Conservation (phyloP, 2,888 invertebrate species). For the Eulithis testata region DNA sequence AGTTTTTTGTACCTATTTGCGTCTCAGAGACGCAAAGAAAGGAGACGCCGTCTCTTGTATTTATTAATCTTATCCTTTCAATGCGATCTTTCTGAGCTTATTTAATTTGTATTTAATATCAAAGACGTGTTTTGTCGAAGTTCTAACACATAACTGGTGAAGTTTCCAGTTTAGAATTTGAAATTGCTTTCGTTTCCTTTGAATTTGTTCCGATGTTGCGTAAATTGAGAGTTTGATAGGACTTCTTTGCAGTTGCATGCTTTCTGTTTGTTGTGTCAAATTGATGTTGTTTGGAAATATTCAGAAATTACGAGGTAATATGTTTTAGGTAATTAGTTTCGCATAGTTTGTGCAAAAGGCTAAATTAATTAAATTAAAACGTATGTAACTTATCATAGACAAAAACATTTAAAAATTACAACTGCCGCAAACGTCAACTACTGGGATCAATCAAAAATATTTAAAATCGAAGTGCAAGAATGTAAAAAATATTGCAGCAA, state of each 20-base stretch:
- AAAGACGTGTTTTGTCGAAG: slow-evolving; percentile 72
- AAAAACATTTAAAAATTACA: slow-evolving; percentile 45
- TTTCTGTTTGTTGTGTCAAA: slow-evolving; percentile 34
- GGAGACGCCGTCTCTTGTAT: background rate
- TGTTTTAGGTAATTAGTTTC: slow-evolving; percentile 65
- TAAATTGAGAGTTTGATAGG: slow-evolving; percentile 46
- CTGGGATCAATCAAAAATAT: background rate
- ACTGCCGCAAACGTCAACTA: background rate
- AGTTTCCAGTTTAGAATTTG: slow-evolving; percentile 69
- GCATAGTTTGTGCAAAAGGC: slow-evolving; percentile 66
- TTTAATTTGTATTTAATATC: slow-evolving; percentile 80
- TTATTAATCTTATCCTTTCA: background rate
- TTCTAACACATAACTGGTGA: slow-evolving; percentile 58
- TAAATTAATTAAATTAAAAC: slow-evolving; percentile 63
- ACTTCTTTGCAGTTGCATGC: slow-evolving; percentile 30
- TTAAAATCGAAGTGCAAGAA: background rate
- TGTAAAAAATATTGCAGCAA: background rate
- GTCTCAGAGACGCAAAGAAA: too few relatives aligned
- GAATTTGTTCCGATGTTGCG: slow-evolving; percentile 56
- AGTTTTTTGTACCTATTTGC: background rate
- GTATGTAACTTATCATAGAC: too few relatives aligned
- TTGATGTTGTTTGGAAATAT: slow-evolving; percentile 28
- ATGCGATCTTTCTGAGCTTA: slow-evolving; percentile 37
- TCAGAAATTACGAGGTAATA: background rate
- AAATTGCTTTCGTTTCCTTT: slow-evolving; percentile 66